Evolutionary conservation across 2,797 vertebrate genomes (phyloP).

Genomic region (Chromobotia macracanthus): DNA sequence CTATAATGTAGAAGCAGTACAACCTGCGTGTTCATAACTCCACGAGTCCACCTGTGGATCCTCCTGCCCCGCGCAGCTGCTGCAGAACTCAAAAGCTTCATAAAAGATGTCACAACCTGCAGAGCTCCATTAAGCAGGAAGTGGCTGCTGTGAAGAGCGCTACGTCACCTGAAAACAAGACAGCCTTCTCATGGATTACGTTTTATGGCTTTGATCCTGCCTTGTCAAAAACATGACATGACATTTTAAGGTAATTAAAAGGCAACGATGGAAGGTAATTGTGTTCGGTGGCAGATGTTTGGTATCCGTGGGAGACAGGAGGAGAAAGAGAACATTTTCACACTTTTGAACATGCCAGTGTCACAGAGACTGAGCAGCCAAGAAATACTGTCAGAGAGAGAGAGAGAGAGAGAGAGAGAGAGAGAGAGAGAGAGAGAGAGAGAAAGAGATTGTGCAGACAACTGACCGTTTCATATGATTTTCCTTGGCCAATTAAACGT

Average conservation of each 20-base stretch:
- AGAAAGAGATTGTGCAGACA: neutral
- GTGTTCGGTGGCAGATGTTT: constrained; percentile 31
- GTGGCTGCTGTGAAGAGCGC: too few relatives aligned
- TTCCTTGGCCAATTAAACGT: constrained; percentile 42
- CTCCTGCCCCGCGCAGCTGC: neutral
- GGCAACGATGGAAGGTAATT: neutral
- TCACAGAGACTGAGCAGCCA: constrained; percentile 22
- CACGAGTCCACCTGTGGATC: neutral
- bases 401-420: neutral
- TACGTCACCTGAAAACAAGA: neutral
- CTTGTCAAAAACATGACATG: neutral
- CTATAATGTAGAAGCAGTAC: neutral
- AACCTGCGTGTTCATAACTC: neutral
- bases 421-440: neutral
- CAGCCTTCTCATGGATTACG: neutral
- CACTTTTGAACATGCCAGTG: constrained; percentile 19
- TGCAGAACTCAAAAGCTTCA: neutral
- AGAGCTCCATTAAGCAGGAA: constrained; percentile 5
- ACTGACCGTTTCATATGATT: constrained; percentile 22
- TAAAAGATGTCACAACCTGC: neutral
- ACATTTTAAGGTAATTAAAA: constrained; percentile 23
- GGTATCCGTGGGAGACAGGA: constrained; percentile 19
- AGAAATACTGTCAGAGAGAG: constrained; percentile 12
- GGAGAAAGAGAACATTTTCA: constrained; percentile 36
- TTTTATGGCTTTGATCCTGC: neutral